Percentiles rank a stretch among this genome's conserved stretches.
Conservation (phyloP, 2,888 invertebrate species). For the Tricholauxania praeusta region DNA sequence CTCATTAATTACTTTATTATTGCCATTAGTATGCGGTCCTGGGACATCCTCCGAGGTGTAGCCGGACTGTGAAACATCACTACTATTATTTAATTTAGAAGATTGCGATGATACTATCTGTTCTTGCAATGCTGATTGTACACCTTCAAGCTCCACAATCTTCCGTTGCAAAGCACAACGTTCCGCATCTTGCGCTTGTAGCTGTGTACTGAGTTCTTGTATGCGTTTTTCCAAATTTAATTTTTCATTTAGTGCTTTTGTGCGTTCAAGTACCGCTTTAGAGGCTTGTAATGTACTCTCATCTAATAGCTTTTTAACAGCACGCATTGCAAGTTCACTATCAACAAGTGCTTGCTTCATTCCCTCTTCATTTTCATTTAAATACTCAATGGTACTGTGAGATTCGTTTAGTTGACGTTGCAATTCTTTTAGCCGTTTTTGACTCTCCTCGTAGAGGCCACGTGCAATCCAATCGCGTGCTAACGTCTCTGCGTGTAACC, state of each 20-base stretch:
- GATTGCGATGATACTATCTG: conserved; percentile 56
- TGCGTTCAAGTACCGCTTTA: conserved; percentile 79
- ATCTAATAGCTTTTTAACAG: conserved; percentile 77
- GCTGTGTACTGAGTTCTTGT: conserved; percentile 54
- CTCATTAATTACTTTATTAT: conserved; percentile 19
- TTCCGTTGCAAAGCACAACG: conserved; percentile 56
- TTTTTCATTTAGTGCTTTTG: conserved; percentile 79
- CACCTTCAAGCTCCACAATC: conserved; percentile 51
- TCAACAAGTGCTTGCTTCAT: conserved; percentile 63
- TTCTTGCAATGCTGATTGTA: conserved; percentile 54
- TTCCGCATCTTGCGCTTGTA: conserved; percentile 55
- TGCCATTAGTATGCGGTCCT: neutral
- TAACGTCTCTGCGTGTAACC: conserved; percentile 68
- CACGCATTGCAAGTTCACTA: conserved; percentile 70
- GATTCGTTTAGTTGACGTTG: conserved; percentile 68
- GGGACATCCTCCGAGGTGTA: conserved; percentile 69
- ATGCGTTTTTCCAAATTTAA: conserved; percentile 72
- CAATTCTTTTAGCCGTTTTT: conserved; percentile 68
- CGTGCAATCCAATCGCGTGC: conserved; percentile 72
- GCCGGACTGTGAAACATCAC: conserved; percentile 65
- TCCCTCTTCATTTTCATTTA: conserved; percentile 68
- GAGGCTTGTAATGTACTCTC: conserved; percentile 80
- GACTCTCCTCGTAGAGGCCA: conserved; percentile 70
- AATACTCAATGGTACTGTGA: conserved; percentile 63
- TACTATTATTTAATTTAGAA: conserved; percentile 52